phyloP scores from a whole-genome alignment of 2,797 vertebrate genomes.

The Eospalax fontanierii region DNA sequence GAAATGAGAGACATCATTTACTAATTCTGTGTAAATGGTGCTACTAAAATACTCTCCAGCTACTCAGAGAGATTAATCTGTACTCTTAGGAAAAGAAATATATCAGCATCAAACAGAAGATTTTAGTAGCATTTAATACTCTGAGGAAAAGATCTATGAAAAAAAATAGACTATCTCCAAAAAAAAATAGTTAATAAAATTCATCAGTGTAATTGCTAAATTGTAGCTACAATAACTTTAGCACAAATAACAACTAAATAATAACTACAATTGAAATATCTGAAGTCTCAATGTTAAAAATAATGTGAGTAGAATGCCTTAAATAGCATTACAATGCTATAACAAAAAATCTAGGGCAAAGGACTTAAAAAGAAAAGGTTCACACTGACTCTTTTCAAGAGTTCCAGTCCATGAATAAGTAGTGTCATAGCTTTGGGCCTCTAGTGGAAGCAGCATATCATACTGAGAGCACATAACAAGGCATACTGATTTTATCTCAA shows the following conservation, averaged over 20 bases:
- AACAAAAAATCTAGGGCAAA: neutral
- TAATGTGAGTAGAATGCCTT: neutral
- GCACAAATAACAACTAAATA: neutral
- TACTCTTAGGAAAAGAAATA: neutral
- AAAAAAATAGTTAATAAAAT: neutral
- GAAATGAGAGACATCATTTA: neutral
- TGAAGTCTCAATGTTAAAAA: neutral
- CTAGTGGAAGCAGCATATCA: neutral
- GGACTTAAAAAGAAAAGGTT: neutral
- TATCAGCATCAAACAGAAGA: neutral
- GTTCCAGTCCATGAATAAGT: neutral
- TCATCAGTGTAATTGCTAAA: neutral
- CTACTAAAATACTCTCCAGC: neutral
- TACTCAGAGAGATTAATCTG: neutral
- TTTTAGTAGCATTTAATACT: neutral
- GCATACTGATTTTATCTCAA: neutral
- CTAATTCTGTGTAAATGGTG: neutral
- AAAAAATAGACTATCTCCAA: neutral
- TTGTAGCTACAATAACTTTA: neutral
- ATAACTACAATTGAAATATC: neutral
- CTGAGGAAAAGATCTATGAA: neutral
- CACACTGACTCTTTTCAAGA: neutral
- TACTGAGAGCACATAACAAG: no score
- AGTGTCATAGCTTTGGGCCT: neutral
- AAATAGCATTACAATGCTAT: neutral